Evolutionary conservation across 2,888 invertebrate genomes (phyloP).

Genomic region (Gastracanthus pulcherrimus): DNA sequence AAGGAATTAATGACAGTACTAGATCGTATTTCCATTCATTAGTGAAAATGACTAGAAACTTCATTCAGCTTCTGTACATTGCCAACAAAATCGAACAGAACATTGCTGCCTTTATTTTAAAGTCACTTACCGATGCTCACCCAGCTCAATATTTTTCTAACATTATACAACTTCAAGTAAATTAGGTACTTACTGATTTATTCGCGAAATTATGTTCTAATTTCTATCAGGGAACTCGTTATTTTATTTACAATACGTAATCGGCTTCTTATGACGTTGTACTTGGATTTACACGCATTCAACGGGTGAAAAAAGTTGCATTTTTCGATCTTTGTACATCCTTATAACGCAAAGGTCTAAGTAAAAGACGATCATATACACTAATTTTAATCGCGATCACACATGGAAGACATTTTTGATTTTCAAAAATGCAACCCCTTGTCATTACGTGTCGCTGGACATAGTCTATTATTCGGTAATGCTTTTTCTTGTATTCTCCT

Average conservation of each 20-base stretch:
- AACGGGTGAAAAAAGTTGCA: background rate
- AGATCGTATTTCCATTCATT: background rate
- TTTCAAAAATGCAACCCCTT: background rate
- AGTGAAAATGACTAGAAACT: background rate
- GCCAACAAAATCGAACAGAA: background rate
- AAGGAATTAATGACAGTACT: background rate
- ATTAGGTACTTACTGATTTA: background rate
- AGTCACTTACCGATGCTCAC: background rate
- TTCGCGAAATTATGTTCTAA: background rate
- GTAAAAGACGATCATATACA: no score
- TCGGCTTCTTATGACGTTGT: background rate
- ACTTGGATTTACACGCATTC: background rate
- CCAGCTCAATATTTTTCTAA: background rate
- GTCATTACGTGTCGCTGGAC: no score
- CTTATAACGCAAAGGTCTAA: background rate
- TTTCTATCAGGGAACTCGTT: background rate
- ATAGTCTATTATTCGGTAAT: background rate
- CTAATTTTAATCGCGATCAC: no score
- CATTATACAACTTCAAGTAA: background rate
- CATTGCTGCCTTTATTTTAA: background rate
- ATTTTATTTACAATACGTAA: background rate
- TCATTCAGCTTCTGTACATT: background rate
- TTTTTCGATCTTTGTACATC: background rate
- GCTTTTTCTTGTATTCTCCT: background rate
- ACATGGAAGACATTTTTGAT: constrained; percentile 28